Conservation (phyloP, 2,797 vertebrate species). For the Danio choprae region DNA sequence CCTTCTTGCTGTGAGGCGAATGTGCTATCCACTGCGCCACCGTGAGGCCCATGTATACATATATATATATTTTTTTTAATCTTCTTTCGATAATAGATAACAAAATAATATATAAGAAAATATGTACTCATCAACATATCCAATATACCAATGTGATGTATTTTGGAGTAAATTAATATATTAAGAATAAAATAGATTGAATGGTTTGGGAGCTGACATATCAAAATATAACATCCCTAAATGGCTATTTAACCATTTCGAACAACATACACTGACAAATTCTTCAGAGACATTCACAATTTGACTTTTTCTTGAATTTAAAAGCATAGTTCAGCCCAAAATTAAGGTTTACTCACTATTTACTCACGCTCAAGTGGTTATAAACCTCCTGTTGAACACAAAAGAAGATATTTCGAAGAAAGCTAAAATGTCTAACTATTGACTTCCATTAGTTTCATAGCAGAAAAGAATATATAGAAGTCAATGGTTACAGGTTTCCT, state of each 20-base stretch:
- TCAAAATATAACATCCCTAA: not conserved
- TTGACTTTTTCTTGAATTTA: not conserved
- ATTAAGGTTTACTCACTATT: no score
- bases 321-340: not conserved
- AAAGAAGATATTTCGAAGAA: no score
- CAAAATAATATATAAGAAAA: not conserved
- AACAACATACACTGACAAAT: not conserved
- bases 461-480: no score
- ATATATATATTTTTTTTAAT: no score
- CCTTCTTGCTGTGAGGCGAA: no score
- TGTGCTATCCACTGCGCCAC: no score
- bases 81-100: conserved; percentile 1
- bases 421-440: no score
- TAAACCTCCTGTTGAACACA: no score
- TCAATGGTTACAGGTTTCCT: no score
- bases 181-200: not conserved
- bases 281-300: not conserved
- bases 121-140: not conserved
- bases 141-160: not conserved
- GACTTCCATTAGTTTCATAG: no score
- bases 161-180: not conserved
- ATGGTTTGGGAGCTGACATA: not conserved
- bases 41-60: no score
- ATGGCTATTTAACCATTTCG: not conserved
- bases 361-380: no score